phyloP scores from a whole-genome alignment of 2,888 invertebrate species.

The Andricus curvator region DNA sequence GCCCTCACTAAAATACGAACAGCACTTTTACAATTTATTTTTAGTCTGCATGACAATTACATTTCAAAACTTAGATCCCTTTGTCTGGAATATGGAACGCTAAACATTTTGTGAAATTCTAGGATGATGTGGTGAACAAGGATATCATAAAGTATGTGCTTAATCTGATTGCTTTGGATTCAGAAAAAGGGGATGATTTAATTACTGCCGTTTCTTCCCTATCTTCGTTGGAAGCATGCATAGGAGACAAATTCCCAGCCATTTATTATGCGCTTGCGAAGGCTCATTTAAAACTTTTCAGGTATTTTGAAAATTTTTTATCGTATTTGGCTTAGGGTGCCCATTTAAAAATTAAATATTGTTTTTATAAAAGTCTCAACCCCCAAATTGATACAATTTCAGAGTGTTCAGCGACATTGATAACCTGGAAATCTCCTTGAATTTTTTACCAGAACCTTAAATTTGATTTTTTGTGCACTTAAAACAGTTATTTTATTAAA shows the following conservation, averaged over 20 bases:
- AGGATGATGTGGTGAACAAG: conserved; percentile 44
- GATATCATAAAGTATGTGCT: conserved; percentile 59
- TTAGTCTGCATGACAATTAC: conserved; percentile 49
- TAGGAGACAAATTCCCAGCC: conserved; percentile 58
- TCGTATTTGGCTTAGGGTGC: conserved; percentile 7
- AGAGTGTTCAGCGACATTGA: no score
- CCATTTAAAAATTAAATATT: no score
- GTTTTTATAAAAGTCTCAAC: no score
- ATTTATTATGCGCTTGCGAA: conserved; percentile 61
- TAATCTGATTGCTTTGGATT: conserved; percentile 52
- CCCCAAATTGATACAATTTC: no score
- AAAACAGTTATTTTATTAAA: no score
- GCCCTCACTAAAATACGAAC: neutral
- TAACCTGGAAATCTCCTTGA: no score
- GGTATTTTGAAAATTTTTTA: conserved; percentile 54
- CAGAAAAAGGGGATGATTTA: conserved; percentile 55
- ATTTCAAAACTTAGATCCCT: conserved; percentile 44
- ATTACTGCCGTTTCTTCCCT: conserved; percentile 55
- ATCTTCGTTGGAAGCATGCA: conserved; percentile 51
- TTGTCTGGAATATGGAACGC: neutral
- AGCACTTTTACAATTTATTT: neutral
- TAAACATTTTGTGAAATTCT: conserved; percentile 41
- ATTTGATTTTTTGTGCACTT: no score
- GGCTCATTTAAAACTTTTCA: conserved; percentile 61
- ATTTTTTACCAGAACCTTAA: no score